phyloP scores from a whole-genome alignment of 2,888 invertebrate genomes.

The Spisula solida region DNA sequence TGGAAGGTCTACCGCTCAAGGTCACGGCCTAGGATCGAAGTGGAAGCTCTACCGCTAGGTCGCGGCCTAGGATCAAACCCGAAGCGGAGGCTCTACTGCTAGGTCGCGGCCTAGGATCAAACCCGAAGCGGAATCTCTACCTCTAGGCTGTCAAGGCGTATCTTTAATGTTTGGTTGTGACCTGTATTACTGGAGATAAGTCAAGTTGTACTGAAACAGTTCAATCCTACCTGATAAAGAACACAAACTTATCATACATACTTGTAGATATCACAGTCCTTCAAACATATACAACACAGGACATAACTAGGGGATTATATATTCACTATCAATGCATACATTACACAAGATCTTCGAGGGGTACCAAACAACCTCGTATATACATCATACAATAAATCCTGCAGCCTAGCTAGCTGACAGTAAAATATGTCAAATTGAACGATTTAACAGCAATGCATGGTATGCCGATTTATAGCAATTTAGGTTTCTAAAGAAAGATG shows the following conservation, averaged over 20 bases:
- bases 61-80: too few species aligned
- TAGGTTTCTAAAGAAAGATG: not conserved
- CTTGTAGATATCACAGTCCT: not conserved
- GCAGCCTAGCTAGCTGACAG: too few species aligned
- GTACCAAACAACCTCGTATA: not conserved
- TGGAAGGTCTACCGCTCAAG: too few species aligned
- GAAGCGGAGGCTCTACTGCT: too few species aligned
- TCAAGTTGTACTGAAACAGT: slow-evolving; percentile 10
- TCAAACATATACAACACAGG: not conserved
- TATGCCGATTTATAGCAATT: not conserved
- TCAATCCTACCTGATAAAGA: not conserved
- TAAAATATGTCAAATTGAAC: not conserved
- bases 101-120: too few species aligned
- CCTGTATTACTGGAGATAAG: not conserved
- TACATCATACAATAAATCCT: slow-evolving; percentile 1
- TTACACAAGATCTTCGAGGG: not conserved
- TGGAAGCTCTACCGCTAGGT: too few species aligned
- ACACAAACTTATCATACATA: not conserved
- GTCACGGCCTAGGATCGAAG: too few species aligned
- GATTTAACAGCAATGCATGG: not conserved
- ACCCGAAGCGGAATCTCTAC: too few species aligned
- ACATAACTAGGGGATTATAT: slow-evolving; percentile 3
- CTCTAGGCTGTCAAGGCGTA: too few species aligned
- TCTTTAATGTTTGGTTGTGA: slow-evolving; percentile 10
- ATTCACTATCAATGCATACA: slow-evolving; percentile 7